A percentile compares a stretch with the other conserved stretches of the same genome.
Conservation (phyloP, 1,140 invertebrate species). For the Penaeus japonicus region DNA sequence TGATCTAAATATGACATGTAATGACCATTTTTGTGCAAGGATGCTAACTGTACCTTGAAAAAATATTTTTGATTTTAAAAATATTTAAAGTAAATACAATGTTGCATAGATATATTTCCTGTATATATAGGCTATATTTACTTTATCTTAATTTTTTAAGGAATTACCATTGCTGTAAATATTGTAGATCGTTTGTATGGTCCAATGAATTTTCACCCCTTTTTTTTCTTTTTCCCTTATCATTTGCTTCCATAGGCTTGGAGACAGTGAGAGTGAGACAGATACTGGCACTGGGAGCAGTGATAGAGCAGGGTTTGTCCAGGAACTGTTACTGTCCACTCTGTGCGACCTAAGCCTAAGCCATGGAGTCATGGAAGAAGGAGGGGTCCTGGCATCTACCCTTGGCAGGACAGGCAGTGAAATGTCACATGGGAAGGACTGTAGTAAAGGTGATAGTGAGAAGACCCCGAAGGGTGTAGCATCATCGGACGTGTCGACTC, state of each 20-base stretch:
- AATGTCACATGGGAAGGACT: background rate
- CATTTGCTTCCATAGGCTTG: slow-evolving; percentile 60
- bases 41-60: too few species aligned
- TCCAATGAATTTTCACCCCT: too few species aligned
- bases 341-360: slow-evolving; percentile 40
- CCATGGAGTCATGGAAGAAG: slow-evolving; percentile 23
- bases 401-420: background rate
- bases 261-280: slow-evolving; percentile 63
- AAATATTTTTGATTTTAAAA: too few species aligned
- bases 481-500: slow-evolving; percentile 33
- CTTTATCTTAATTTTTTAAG: too few species aligned
- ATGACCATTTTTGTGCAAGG: background rate
- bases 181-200: too few species aligned
- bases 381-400: slow-evolving; percentile 16
- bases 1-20: background rate
- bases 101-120: background rate
- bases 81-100: background rate
- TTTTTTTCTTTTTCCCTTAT: too few species aligned
- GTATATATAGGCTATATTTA: background rate
- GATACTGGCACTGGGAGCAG: slow-evolving; percentile 61
- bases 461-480: slow-evolving; percentile 13
- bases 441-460: slow-evolving; percentile 10
- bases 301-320: slow-evolving; percentile 49
- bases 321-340: slow-evolving; percentile 44
- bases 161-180: too few species aligned